phyloP scores from a whole-genome alignment of 1,140 invertebrate species.

The Leptinotarsa undecemlineata region DNA sequence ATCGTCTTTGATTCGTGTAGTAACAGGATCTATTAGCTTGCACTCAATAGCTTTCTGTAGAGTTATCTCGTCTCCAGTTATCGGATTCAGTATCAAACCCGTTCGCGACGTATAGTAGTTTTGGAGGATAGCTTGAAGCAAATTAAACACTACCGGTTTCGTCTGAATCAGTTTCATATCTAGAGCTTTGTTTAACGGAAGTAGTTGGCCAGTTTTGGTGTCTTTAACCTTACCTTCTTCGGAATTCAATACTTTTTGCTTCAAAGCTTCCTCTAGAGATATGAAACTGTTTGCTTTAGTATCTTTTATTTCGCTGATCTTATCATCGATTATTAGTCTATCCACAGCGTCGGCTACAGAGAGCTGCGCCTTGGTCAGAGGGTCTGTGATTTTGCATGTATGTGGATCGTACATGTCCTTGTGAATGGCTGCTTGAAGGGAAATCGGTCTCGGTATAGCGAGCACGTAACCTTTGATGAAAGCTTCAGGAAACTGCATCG shows the following conservation, averaged over 20 bases:
- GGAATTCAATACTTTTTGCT: conserved; percentile 69
- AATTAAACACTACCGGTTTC: conserved; percentile 68
- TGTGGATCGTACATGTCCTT: conserved; percentile 73
- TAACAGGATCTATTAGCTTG: conserved; percentile 72
- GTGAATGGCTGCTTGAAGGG: conserved; percentile 73
- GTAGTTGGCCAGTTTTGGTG: conserved; percentile 66
- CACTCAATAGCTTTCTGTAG: conserved; percentile 72
- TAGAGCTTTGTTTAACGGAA: conserved; percentile 73
- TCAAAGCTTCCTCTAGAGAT: conserved; percentile 70
- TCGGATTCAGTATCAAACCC: conserved; percentile 80
- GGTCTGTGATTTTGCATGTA: conserved; percentile 73
- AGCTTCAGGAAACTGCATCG: conserved; percentile 71
- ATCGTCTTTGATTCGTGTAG: conserved; percentile 75
- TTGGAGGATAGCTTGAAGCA: conserved; percentile 76
- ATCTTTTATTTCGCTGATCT: conserved; percentile 82
- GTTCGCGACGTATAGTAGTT: conserved; percentile 78
- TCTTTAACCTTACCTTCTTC: conserved; percentile 69
- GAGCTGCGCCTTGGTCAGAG: conserved; percentile 69
- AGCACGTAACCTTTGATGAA: conserved; percentile 72
- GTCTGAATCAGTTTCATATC: conserved; percentile 71
- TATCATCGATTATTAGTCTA: conserved; percentile 78
- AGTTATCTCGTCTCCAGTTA: conserved; percentile 73
- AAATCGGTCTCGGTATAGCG: conserved; percentile 69
- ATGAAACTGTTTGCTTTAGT: conserved; percentile 70
- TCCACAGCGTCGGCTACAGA: conserved; percentile 76